Percentiles rank a stretch among this genome's conserved stretches.
phyloP scores from a whole-genome alignment of 2,797 vertebrate genomes.

The Galagoides demidoff region DNA sequence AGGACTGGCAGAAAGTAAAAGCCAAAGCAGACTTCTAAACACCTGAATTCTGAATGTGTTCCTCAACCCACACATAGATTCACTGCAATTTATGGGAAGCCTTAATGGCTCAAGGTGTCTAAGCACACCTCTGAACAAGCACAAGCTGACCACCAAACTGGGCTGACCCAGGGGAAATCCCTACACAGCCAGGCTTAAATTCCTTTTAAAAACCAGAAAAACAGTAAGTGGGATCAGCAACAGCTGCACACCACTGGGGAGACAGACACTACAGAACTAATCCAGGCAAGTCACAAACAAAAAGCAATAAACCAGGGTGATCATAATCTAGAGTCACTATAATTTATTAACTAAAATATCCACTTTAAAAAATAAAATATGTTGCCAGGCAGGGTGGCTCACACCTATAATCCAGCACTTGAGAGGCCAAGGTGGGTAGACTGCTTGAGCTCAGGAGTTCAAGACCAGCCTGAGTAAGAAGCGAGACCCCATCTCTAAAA shows the following conservation, averaged over 20 bases:
- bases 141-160: neutral
- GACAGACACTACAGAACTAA: neutral
- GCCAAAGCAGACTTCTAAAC: neutral
- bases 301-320: slow-evolving; percentile 11
- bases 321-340: neutral
- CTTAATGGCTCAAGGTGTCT: neutral
- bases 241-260: neutral
- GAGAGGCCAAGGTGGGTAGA: no score
- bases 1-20: neutral
- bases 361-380: neutral
- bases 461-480: no score
- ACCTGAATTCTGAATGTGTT: neutral
- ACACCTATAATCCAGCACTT: no score
- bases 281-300: slow-evolving; percentile 3
- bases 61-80: neutral
- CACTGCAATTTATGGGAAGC: neutral
- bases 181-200: neutral
- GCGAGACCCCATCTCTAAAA: no score
- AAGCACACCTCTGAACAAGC: neutral
- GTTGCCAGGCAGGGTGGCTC: no score
- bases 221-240: neutral
- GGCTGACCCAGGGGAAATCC: neutral
- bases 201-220: neutral
- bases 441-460: no score
- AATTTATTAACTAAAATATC: neutral